Evolutionary conservation across 2,888 invertebrate species (phyloP), one percentile per base, ranked within the genome.

Genomic region (Cephus spinipes): DNA sequence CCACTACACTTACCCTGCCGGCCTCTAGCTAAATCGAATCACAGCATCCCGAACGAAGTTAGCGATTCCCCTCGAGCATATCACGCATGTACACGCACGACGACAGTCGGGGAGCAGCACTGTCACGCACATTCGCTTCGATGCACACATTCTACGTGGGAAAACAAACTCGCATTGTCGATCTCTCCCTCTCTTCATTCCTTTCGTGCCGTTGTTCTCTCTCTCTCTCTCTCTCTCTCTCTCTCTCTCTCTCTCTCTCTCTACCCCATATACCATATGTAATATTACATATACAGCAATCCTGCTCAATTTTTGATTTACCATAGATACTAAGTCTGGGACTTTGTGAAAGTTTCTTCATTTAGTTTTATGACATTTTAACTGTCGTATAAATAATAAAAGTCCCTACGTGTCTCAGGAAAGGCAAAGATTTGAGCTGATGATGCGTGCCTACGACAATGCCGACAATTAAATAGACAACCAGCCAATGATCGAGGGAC

Each of bases 11-110:
- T 81, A 81, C 79, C 80, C 80, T 79, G 79, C 73, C 81, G 81
- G 69, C 76, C 68, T 84, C 85, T 83, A 86, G 86, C 84, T 85
- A 89, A 90, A 90, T 90, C 89, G 89, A 90, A 90, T 90, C 88
- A 89, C 83, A 86, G 83, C 85, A 87, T 87, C 87, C 86, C 85
- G 86, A 90, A 87, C 88, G 85, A 87, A 87, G 86, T 89, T 89
- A 89, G 84, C 84, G 81, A 79, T 83, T 81, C 81, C 77, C 75
- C 79, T 74, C 74, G 74, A 76, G 75, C 30, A 11, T 6, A 40
- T 69, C 69, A 69, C 69, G 30, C 36, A 36, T 15, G 12, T 36
- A 36, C 36, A 36, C 36, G 36, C 36, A 36, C 36, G 35, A 35
- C 3, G 12, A 35, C 12, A 35, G 12, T 35, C 35, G 3, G 3